Evolutionary conservation across 2,113 vertebrate genomes (phyloP).

Genomic region (Epinephelus moara): DNA sequence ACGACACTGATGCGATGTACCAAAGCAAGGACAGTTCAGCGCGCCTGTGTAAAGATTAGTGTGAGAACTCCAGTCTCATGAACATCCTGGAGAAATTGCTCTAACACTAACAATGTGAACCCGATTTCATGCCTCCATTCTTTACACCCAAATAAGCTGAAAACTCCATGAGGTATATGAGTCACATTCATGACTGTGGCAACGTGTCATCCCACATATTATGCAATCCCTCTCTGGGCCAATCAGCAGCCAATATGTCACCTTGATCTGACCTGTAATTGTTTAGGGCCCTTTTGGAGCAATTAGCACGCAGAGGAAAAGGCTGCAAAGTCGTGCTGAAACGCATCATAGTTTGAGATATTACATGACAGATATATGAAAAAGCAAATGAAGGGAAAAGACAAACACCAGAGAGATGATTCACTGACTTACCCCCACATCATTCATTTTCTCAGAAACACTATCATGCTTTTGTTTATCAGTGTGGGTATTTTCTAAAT

Average conservation of each 20-base stretch:
- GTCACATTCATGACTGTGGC: conserved; percentile 13
- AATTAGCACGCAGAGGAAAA: not conserved
- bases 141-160: conserved; percentile 19
- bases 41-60: conserved; percentile 11
- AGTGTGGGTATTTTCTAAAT: conserved; percentile 20
- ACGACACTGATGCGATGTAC: not conserved
- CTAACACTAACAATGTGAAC: not conserved
- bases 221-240: conserved; percentile 12
- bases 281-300: not conserved
- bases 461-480: conserved; percentile 42
- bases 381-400: conserved; percentile 9
- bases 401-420: conserved; percentile 35
- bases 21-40: not conserved
- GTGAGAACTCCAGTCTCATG: conserved; percentile 3
- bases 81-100: conserved; percentile 4
- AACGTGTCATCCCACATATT: conserved; percentile 19
- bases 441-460: conserved; percentile 9
- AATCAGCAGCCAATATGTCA: conserved; percentile 33
- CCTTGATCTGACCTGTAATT: conserved; percentile 30
- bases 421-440: conserved; percentile 9
- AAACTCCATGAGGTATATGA: conserved; percentile 18
- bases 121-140: conserved; percentile 6
- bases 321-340: not conserved
- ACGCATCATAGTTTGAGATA: conserved; percentile 6
- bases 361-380: conserved; percentile 19